A percentile compares a stretch with the other conserved stretches of the same genome.
These are phyloP conservation scores for Gavialis gangeticus DNA, from an alignment of 2,113 vertebrate species.

Conservation along the genomic window DNA sequence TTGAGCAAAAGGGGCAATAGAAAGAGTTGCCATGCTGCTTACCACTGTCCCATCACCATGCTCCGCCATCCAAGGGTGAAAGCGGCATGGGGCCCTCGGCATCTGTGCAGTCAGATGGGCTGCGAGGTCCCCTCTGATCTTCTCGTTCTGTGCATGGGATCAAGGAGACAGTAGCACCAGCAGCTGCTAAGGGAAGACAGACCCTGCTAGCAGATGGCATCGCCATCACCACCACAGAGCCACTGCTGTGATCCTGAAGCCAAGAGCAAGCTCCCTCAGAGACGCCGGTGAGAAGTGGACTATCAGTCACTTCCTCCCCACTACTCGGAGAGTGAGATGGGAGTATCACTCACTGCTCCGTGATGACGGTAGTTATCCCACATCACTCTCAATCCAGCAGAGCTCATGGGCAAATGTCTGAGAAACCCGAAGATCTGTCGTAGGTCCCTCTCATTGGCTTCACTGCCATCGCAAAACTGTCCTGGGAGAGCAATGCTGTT, in stretches of 20 bases:
- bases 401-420: not conserved
- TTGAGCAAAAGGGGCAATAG: not conserved
- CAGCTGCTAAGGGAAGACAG: not conserved
- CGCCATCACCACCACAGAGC: not conserved
- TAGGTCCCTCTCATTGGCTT: not conserved
- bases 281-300: not conserved
- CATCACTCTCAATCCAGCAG: not conserved
- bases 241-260: not conserved
- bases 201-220: not conserved
- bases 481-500: not conserved
- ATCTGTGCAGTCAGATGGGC: no score
- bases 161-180: not conserved
- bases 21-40: not conserved
- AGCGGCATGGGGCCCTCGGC: not conserved
- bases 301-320: not conserved
- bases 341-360: not conserved
- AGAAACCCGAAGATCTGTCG: not conserved
- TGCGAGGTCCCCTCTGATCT: no score
- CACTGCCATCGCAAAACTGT: not conserved
- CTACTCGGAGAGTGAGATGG: not conserved
- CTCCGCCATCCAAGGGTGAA: no score
- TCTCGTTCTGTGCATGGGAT: not conserved
- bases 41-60: not conserved
- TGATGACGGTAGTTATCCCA: not conserved
- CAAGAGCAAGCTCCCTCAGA: not conserved